These are phyloP conservation scores for Moxostoma hubbsi DNA, from an alignment of 2,797 vertebrate species.

Conservation along the genomic window DNA sequence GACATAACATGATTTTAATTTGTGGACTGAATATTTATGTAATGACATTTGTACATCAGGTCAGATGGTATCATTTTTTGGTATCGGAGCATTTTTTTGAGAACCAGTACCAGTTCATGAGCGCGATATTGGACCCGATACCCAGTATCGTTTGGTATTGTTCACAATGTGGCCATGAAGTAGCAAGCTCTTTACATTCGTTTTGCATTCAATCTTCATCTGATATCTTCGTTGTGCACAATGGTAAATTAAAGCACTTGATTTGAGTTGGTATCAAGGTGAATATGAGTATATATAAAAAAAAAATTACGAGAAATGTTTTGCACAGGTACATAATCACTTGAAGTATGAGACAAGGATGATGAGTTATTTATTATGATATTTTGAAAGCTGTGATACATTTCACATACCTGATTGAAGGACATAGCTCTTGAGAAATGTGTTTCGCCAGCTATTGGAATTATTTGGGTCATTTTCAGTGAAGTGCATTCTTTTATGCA, in stretches of 20 bases:
- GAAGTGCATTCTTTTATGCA: constrained; percentile 24
- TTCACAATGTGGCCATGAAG: no score
- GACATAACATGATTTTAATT: no score
- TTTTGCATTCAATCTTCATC: constrained; percentile 1
- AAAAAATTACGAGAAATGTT: not conserved
- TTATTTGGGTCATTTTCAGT: constrained; percentile 22
- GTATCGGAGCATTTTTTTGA: no score
- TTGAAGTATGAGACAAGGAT: constrained; percentile 21
- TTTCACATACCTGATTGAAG: constrained; percentile 63
- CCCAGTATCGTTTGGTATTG: no score
- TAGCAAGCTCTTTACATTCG: not conserved
- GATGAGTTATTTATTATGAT: not conserved
- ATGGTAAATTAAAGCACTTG: not conserved
- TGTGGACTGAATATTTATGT: no score
- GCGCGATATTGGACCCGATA: no score
- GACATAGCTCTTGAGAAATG: constrained; percentile 57
- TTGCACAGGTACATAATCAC: constrained; percentile 12
- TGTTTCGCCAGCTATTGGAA: constrained; percentile 51
- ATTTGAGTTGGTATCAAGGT: not conserved
- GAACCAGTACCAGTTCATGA: no score
- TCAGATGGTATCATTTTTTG: no score
- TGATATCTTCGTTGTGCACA: not conserved
- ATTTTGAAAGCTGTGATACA: constrained; percentile 49
- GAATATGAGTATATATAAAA: not conserved
- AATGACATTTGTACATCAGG: no score